Evolutionary conservation across 1,140 invertebrate species (phyloP).

Genomic region (Bombus confusus): DNA sequence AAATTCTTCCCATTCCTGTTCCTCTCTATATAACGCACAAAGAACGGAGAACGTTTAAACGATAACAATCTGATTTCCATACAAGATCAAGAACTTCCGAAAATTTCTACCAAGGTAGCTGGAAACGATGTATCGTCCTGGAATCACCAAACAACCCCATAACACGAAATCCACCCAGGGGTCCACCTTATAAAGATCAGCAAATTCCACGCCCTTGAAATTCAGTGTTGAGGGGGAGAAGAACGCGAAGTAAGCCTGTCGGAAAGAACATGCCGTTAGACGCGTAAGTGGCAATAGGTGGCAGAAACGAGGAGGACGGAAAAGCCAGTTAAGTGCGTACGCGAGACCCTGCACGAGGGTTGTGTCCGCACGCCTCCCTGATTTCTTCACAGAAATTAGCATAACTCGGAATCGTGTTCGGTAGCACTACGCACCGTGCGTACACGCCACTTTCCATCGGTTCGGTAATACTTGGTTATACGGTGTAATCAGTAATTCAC

Average conservation of each 20-base stretch:
- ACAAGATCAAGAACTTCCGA: too few relatives aligned
- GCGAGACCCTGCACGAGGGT: slow-evolving; percentile 50
- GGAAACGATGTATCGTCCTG: too few relatives aligned
- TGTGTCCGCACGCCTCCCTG: slow-evolving; percentile 57
- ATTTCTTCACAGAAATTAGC: slow-evolving; percentile 71
- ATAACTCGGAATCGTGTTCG: slow-evolving; percentile 65
- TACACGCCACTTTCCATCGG: slow-evolving; percentile 27
- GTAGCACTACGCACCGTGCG: slow-evolving; percentile 8
- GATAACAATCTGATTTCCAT: too few relatives aligned
- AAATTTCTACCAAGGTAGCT: not conserved
- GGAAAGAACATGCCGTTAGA: slow-evolving; percentile 32
- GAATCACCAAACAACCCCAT: not conserved
- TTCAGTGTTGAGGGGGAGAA: slow-evolving; percentile 9
- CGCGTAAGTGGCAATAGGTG: slow-evolving; percentile 45
- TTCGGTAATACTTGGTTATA: slow-evolving; percentile 7
- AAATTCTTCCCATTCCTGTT: too few relatives aligned
- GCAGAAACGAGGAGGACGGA: slow-evolving; percentile 27
- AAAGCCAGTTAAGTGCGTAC: slow-evolving; percentile 39
- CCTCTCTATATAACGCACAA: too few relatives aligned
- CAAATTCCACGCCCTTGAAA: not conserved
- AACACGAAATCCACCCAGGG: not conserved
- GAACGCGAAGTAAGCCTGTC: not conserved
- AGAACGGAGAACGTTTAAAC: too few relatives aligned
- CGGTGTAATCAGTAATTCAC: not conserved
- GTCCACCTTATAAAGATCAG: not conserved